Conservation (phyloP, 2,113 vertebrate species). For the Leuciscus idus region DNA sequence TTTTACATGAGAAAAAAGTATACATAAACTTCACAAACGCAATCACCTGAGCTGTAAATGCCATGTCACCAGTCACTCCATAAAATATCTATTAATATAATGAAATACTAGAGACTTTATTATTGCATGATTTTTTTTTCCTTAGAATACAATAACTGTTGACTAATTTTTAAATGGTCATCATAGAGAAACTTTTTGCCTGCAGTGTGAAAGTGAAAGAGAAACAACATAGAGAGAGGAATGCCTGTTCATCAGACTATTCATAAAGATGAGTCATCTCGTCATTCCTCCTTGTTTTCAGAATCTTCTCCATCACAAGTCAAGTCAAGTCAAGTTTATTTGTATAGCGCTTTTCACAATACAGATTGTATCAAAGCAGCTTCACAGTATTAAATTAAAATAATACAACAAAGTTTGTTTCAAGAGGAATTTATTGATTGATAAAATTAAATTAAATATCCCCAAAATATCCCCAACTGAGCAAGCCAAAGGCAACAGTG, state of each 20-base stretch:
- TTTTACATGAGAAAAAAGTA: neutral
- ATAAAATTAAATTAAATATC: no score
- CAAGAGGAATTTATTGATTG: no score
- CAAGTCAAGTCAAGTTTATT: no score
- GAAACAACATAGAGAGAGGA: neutral
- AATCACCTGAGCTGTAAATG: neutral
- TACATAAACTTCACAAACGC: neutral
- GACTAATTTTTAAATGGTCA: neutral
- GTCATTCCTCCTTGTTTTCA: neutral
- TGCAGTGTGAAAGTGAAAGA: neutral
- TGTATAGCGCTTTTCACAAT: no score
- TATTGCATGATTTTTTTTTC: neutral
- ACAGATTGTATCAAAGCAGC: no score
- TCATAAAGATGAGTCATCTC: slow-evolving; percentile 50
- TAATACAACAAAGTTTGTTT: no score
- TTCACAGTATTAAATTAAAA: no score
- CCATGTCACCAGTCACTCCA: neutral
- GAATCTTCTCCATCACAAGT: slow-evolving; percentile 17
- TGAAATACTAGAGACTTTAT: neutral
- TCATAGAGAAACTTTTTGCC: neutral
- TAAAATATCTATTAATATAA: neutral
- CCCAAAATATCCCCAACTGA: no score
- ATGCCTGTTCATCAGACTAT: slow-evolving; percentile 49
- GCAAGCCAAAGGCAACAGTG: no score
- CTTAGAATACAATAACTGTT: neutral